Evolutionary conservation across 2,888 invertebrate genomes (phyloP), one percentile per base, ranked within the genome.

Genomic region (Orthosia incerta): DNA sequence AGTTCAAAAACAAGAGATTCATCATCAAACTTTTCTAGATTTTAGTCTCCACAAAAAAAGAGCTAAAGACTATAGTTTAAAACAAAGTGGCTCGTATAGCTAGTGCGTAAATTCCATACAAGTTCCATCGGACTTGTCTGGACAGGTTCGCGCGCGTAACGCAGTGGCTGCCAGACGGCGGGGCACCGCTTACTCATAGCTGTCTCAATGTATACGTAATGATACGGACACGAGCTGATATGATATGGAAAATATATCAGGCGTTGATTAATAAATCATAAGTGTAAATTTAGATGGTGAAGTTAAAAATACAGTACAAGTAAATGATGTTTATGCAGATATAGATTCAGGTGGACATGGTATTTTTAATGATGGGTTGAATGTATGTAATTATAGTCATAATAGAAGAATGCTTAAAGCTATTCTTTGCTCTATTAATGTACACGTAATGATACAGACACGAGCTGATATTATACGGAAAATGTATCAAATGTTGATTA

Each of bases 91-190:
- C 48, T 62, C 67, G 56, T 76, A 78, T 76, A 76, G 70, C 80
- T 79, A 83, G 82, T 86, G 86, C 84, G 86, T 88, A 88, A 88
- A 88, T 87, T 88, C 86, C 86, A 80, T 69, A 73, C 81, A 74
- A 79, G 86, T 87, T 83, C 86, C 84, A 82, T 81, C 83, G 86
- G 82, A 83, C 84, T 84, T 80, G 81, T 77, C 83, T 74, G 85
- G 90, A 93, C 93, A 79, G 91, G 93, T 92, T 93, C 86, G 64
- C 74, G 60, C 67, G 92, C 90, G 93, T 93, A 93, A 92, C 90
- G 86, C 92, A 87, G 93, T 90, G 88, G 93, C 89, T 45, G 76
- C 78, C 90, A 92, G 93, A 92, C 93, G 71, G 91, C 91, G 86
- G 83, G 93, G 92, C 91, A 86, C 88, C 89, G 83, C 85, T 90